Evolutionary conservation across 1,140 invertebrate species (phyloP).

Genomic region (Proales similis): DNA sequence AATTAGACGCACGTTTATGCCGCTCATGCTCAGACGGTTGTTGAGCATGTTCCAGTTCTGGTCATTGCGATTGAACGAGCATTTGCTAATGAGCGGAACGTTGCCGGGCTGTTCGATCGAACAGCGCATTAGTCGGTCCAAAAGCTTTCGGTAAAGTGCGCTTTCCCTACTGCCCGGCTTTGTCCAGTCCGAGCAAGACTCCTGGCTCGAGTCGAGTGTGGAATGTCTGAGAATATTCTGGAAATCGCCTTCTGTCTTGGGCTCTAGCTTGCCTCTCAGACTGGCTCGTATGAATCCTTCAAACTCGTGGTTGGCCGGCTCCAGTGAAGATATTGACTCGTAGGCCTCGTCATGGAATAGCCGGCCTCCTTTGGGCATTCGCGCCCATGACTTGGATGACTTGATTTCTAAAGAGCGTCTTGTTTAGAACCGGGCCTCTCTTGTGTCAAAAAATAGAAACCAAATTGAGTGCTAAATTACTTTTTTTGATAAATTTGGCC

Average conservation of each 20-base stretch:
- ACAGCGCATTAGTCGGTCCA: constrained; percentile 14
- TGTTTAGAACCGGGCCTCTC: no score
- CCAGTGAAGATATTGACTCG: constrained; percentile 25
- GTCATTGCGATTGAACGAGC: constrained; percentile 19
- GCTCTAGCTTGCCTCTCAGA: constrained; percentile 3
- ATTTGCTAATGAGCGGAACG: constrained; percentile 11
- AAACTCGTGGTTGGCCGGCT: constrained; percentile 29
- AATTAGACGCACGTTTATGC: constrained; percentile 28
- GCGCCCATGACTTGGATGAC: constrained; percentile 30
- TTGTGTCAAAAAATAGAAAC: no score
- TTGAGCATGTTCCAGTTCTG: constrained; percentile 22
- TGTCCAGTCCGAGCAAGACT: no score
- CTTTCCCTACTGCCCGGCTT: no score
- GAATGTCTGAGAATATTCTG: constrained; percentile 22
- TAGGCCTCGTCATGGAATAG: constrained; percentile 26
- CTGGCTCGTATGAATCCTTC: constrained; percentile 14
- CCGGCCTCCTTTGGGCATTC: constrained; percentile 8
- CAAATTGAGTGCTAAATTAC: no score
- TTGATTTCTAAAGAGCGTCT: constrained; percentile 6
- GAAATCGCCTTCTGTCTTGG: no score
- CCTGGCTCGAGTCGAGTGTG: constrained; percentile 19
- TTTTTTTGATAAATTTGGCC: no score
- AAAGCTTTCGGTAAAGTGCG: constrained; percentile 10
- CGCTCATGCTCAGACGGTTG: background rate
- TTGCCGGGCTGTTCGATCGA: constrained; percentile 28